phyloP scores from a whole-genome alignment of 2,888 invertebrate genomes.

The Aporophyla nigra region DNA sequence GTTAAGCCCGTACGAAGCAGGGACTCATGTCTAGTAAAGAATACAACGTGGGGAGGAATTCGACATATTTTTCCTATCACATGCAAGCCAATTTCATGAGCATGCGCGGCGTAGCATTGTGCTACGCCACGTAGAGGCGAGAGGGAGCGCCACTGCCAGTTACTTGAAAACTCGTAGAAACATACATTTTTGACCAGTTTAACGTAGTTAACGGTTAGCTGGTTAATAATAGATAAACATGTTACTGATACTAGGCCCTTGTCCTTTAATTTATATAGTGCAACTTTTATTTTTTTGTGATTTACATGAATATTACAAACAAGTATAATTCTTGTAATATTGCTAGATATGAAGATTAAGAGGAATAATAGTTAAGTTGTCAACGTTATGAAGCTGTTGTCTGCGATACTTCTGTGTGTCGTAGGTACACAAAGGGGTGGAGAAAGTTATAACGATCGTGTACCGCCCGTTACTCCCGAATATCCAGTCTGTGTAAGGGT shows the following conservation, averaged over 20 bases:
- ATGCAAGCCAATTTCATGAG: slow-evolving; percentile 21
- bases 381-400: slow-evolving; percentile 28
- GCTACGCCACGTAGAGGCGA: slow-evolving; percentile 24
- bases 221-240: slow-evolving; percentile 2
- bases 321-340: background rate
- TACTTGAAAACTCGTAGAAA: background rate
- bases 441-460: slow-evolving; percentile 39
- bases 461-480: slow-evolving; percentile 20
- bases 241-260: background rate
- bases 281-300: no score
- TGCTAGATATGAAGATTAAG: background rate
- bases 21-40: background rate
- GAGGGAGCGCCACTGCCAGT: slow-evolving; percentile 14
- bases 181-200: background rate
- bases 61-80: slow-evolving; percentile 16
- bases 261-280: background rate
- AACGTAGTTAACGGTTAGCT: background rate
- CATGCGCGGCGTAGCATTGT: slow-evolving; percentile 47
- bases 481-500: slow-evolving; percentile 19
- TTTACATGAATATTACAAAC: background rate
- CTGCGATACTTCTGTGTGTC: slow-evolving; percentile 11
- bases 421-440: slow-evolving; percentile 22
- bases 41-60: slow-evolving; percentile 14
- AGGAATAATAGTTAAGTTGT: slow-evolving; percentile 3
- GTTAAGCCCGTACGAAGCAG: background rate